These are phyloP conservation scores for Babylonia areolata DNA, from an alignment of 1,140 invertebrate genomes.

Conservation along the genomic window DNA sequence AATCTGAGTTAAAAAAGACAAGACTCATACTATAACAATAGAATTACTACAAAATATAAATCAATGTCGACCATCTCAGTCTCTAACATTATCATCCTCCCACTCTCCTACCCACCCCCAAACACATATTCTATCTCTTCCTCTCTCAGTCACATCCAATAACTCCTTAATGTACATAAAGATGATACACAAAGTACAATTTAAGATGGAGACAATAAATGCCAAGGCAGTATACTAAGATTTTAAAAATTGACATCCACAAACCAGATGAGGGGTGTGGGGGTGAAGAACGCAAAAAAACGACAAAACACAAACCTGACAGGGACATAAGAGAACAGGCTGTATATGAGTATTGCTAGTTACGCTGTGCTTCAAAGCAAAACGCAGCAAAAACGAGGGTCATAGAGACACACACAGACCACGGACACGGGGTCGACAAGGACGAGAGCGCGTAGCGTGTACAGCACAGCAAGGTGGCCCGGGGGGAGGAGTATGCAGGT, in stretches of 20 bases:
- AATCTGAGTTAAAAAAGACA: no score
- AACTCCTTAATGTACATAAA: no score
- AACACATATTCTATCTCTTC: no score
- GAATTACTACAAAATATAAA: no score
- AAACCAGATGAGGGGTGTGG: no score
- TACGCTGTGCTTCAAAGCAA: conserved; percentile 9
- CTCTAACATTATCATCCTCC: no score
- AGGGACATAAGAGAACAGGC: background rate
- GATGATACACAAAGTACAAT: background rate
- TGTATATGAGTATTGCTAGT: background rate
- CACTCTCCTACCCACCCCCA: no score
- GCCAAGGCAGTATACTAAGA: background rate
- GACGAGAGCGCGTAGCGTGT: background rate
- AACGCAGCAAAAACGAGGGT: background rate
- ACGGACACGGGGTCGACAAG: background rate
- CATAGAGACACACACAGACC: background rate
- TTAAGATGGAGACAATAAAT: background rate
- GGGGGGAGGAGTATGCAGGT: background rate
- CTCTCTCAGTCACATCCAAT: no score
- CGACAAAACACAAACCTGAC: background rate
- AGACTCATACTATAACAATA: no score
- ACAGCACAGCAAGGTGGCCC: conserved; percentile 18
- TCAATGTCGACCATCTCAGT: no score
- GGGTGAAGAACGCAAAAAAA: background rate
- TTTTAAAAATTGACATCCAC: no score